Conservation (phyloP, 2,113 vertebrate species). For the Cavia porcellus region DNA sequence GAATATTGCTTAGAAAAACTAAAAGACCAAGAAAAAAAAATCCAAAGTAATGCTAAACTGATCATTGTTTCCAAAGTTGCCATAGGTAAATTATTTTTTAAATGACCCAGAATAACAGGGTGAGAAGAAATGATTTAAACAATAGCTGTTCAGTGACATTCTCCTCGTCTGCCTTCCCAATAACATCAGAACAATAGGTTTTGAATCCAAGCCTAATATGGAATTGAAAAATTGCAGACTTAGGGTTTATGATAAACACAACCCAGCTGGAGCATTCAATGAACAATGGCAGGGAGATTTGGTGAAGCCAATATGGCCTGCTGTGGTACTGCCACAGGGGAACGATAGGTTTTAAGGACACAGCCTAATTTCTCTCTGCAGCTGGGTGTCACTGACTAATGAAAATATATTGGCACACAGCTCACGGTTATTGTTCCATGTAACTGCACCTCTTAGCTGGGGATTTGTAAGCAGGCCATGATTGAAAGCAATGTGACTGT, state of each 20-base stretch:
- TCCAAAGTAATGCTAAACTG: slow-evolving; percentile 47
- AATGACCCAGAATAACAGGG: slow-evolving; percentile 54
- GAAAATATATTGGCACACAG: slow-evolving; percentile 86
- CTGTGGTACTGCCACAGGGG: slow-evolving; percentile 67
- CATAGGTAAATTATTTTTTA: slow-evolving; percentile 52
- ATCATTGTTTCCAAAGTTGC: slow-evolving; percentile 61
- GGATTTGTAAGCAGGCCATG: slow-evolving; percentile 86
- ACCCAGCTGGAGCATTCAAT: slow-evolving; percentile 72
- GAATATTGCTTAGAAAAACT: slow-evolving; percentile 37
- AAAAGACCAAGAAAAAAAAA: neutral
- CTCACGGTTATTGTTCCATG: slow-evolving; percentile 85
- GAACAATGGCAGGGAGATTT: slow-evolving; percentile 68
- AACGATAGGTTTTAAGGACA: slow-evolving; percentile 76
- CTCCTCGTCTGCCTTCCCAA: slow-evolving; percentile 53
- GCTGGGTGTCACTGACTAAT: slow-evolving; percentile 86
- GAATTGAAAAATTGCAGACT: slow-evolving; percentile 78
- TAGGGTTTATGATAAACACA: slow-evolving; percentile 73
- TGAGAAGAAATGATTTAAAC: slow-evolving; percentile 57
- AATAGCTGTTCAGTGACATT: slow-evolving; percentile 53
- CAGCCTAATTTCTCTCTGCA: slow-evolving; percentile 80
- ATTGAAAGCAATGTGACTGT: slow-evolving; percentile 85
- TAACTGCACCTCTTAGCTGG: slow-evolving; percentile 81
- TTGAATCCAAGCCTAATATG: slow-evolving; percentile 68
- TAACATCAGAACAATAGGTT: slow-evolving; percentile 66
- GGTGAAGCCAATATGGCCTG: slow-evolving; percentile 55